Evolutionary conservation across 2,888 invertebrate species (phyloP).

Genomic region (Hydropsyche betteni): DNA sequence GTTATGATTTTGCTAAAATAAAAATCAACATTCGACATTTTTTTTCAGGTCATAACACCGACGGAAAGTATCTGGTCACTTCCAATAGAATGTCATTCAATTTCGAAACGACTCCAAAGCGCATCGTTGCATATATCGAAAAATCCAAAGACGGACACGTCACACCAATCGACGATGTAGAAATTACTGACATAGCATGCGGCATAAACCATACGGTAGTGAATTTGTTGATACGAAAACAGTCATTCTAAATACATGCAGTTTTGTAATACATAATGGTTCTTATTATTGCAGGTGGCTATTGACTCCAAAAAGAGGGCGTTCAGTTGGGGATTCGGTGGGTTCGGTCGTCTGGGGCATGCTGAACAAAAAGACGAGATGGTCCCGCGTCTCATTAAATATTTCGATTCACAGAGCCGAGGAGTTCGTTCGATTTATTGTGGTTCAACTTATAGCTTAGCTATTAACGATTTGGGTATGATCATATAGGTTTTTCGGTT

Average conservation of each 20-base stretch:
- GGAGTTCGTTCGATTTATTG: conserved; percentile 84
- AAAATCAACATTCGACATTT: not conserved
- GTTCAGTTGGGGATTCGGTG: conserved; percentile 96
- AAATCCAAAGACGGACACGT: conserved; percentile 87
- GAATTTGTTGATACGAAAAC: conserved; percentile 51
- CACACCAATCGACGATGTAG: conserved; percentile 83
- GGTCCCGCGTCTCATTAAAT: conserved; percentile 86
- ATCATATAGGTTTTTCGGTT: conserved; percentile 48
- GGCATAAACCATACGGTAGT: conserved; percentile 83
- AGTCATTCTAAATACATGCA: not conserved
- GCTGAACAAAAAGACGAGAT: conserved; percentile 92
- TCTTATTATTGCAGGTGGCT: conserved; percentile 69
- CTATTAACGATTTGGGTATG: conserved; percentile 78
- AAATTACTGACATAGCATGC: conserved; percentile 89
- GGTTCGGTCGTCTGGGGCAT: conserved; percentile 92
- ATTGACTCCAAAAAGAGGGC: conserved; percentile 89
- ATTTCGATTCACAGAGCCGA: conserved; percentile 85
- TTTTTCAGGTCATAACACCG: conserved; percentile 86
- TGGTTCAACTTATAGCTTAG: conserved; percentile 88
- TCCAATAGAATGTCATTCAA: conserved; percentile 88
- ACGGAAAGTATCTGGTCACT: conserved; percentile 93
- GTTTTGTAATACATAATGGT: conserved; percentile 26
- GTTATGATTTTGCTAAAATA: too few relatives aligned
- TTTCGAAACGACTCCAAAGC: conserved; percentile 85
- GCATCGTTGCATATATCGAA: conserved; percentile 86